Conservation (phyloP, 1,140 invertebrate species). For the Drosophila pruinosa region DNA sequence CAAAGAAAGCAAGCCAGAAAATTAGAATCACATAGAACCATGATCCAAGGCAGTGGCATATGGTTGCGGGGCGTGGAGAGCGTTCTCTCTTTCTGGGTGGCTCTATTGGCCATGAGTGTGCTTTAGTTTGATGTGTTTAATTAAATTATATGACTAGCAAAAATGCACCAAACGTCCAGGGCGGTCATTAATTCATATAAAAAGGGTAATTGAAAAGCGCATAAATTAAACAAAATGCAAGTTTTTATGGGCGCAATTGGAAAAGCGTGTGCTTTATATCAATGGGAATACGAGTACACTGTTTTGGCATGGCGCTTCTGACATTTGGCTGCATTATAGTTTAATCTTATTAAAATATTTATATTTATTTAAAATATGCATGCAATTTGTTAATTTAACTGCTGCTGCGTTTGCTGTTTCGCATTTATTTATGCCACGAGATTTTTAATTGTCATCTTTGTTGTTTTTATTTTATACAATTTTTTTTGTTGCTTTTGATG, state of each 20-base stretch:
- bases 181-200: constrained; percentile 78
- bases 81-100: constrained; percentile 25
- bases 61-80: constrained; percentile 22
- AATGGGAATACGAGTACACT: constrained; percentile 51
- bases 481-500: constrained; percentile 21
- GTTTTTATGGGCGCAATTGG: constrained; percentile 43
- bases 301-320: constrained; percentile 35
- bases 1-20: constrained; percentile 14
- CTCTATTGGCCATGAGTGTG: background rate
- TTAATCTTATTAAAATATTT: constrained; percentile 82
- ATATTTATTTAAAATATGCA: constrained; percentile 81
- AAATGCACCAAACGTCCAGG: constrained; percentile 1
- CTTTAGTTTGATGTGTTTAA: constrained; percentile 37
- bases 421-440: constrained; percentile 65
- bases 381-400: constrained; percentile 82
- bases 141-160: constrained; percentile 60
- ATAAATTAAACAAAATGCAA: constrained; percentile 67
- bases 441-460: constrained; percentile 47
- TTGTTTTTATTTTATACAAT: background rate
- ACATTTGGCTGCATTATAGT: constrained; percentile 81
- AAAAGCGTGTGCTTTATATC: too few species aligned
- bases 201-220: constrained; percentile 80
- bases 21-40: constrained; percentile 23
- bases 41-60: background rate
- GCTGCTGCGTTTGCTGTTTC: constrained; percentile 54